A percentile compares a stretch with the other conserved stretches of the same genome.
phyloP scores from a whole-genome alignment of 2,888 invertebrate species.

The Calameuta filiformis region DNA sequence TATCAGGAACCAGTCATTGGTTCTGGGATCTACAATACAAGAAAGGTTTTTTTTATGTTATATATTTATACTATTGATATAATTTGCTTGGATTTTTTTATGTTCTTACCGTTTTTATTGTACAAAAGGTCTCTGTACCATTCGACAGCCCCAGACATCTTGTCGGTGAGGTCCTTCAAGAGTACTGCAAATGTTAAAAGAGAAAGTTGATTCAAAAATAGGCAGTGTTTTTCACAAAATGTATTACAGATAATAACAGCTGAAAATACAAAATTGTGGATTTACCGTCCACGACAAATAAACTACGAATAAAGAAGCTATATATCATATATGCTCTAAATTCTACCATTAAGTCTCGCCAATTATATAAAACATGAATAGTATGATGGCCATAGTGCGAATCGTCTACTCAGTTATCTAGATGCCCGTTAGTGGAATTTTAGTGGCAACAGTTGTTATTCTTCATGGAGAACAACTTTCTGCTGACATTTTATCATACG shows the following conservation, averaged over 20 bases:
- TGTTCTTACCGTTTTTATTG: slow-evolving; percentile 51
- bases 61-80: neutral
- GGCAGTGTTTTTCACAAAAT: neutral
- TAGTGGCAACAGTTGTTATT: neutral
- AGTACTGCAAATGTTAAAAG: slow-evolving; percentile 29
- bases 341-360: neutral
- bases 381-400: neutral
- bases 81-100: neutral
- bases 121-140: slow-evolving; percentile 55
- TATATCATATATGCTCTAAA: neutral
- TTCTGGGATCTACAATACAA: slow-evolving; percentile 72
- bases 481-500: neutral
- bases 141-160: slow-evolving; percentile 56
- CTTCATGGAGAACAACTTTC: neutral
- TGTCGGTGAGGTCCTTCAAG: slow-evolving; percentile 4
- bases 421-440: neutral
- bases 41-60: neutral
- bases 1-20: slow-evolving; percentile 80
- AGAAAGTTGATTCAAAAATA: neutral
- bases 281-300: neutral
- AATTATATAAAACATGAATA: neutral
- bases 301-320: neutral
- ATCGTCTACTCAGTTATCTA: neutral
- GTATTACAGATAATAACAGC: neutral
- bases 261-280: neutral